Evolutionary conservation across 2,888 invertebrate genomes (phyloP), one percentile per base, ranked within the genome.

Genomic region (Xestia ashworthii): DNA sequence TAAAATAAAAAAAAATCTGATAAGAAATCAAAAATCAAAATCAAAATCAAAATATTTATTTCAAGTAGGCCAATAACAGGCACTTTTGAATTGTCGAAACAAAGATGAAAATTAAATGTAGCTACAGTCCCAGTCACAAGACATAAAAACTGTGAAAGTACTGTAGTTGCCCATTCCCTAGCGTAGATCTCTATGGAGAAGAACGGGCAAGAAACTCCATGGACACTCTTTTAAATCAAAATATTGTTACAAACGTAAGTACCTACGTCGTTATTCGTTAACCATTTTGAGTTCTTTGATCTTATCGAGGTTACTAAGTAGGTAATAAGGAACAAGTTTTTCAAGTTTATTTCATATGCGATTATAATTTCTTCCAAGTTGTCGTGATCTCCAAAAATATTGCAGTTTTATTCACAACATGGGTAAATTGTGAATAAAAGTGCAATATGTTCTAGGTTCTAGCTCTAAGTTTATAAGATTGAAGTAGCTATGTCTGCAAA

Each of bases 311-410:
- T n/a, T 9, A 32, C 19, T 38, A 19, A 3, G 14, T 38, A 25
- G 1, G 14, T 38, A 53, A 53, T 16, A 72, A 16, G 5, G 32
- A 76, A 55, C 76, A 19, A 48, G 53, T 53, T 65, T 16, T 55
- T 46, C 65, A 22, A 78, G 55, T 76, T 48, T 9, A 25, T 78
- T 55, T 25, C 16, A 32, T 25, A 58, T 9, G n/a, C n/a, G n/a
- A 38, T 58, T 73, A 44, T 22, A 53, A 32, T 55, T 1, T 32
- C 32, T n/a, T 44, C 14, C 14, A 53, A 64, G 14, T 16, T 71
- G 16, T 19, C 19, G 9, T 16, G 60, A 19, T 62, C 25, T 60
- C 25, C 55, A 5, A 25, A 55, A 55, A 55, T 55, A n/a, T 55
- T 55, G 55, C 12, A n/a, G n/a, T 55, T n/a, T 55, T n/a, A n/a